Conservation (phyloP, 2,888 invertebrate genomes). For the Xestia ashworthii region DNA sequence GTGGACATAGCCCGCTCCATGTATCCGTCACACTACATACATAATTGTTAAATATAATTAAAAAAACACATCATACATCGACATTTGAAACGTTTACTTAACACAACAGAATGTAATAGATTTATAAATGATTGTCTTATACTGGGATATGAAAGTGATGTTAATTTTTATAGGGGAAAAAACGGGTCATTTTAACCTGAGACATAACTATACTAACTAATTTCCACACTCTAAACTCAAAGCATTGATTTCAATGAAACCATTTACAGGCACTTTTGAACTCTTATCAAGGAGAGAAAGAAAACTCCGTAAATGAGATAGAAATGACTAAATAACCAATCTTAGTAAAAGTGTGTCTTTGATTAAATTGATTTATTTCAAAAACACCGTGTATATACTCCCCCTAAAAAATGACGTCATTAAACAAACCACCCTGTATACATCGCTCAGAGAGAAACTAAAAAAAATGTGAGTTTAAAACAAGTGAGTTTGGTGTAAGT, state of each 20-base stretch:
- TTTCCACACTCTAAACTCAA: too few relatives aligned
- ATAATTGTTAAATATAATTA: background rate
- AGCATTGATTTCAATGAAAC: too few relatives aligned
- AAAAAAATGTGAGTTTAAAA: constrained; percentile 12
- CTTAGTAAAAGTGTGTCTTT: background rate
- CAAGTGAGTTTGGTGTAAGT: background rate
- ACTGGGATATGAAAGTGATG: background rate
- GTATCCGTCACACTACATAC: background rate
- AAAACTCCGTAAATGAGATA: too few relatives aligned
- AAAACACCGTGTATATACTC: background rate
- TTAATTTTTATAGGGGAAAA: background rate
- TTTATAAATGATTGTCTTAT: constrained; percentile 17
- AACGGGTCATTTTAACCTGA: background rate
- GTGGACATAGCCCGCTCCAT: background rate
- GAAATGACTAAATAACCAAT: too few relatives aligned
- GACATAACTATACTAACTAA: background rate
- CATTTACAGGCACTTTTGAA: background rate
- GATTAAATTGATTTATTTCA: background rate
- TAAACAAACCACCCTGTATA: background rate
- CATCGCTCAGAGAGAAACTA: constrained; percentile 14
- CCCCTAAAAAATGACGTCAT: background rate
- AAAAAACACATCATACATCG: constrained; percentile 29
- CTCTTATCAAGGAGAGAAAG: background rate
- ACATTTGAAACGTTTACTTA: constrained; percentile 23
- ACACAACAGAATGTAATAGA: constrained; percentile 10